Percentiles rank a stretch among this genome's conserved stretches.
Conservation (phyloP, 2,888 invertebrate species). For the Cryptosula pallasiana region DNA sequence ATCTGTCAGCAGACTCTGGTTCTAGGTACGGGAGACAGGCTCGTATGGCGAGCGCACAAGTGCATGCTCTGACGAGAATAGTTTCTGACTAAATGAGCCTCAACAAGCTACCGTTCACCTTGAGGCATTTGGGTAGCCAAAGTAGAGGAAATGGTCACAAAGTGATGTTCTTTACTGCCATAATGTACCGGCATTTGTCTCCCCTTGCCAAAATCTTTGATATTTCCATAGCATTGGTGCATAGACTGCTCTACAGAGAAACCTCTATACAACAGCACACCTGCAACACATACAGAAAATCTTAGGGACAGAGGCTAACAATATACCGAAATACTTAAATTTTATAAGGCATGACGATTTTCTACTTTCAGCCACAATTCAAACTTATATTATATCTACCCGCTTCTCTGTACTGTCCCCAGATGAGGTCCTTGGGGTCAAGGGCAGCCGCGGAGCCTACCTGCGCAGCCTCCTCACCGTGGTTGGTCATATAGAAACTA, state of each 20-base stretch:
- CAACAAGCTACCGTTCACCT: slow-evolving; percentile 56
- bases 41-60: too few relatives aligned
- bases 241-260: slow-evolving; percentile 77
- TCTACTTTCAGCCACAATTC: too few relatives aligned
- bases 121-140: slow-evolving; percentile 96
- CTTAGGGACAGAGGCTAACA: neutral
- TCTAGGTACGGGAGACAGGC: too few relatives aligned
- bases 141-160: slow-evolving; percentile 93
- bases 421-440: slow-evolving; percentile 74
- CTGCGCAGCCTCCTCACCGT: slow-evolving; percentile 93
- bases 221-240: slow-evolving; percentile 95
- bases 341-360: too few relatives aligned
- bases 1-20: too few relatives aligned
- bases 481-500: slow-evolving; percentile 98
- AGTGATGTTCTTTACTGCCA: slow-evolving; percentile 76
- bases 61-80: too few relatives aligned
- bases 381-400: too few relatives aligned
- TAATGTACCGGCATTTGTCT: slow-evolving; percentile 98
- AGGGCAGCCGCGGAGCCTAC: slow-evolving; percentile 92
- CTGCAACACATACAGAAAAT: slow-evolving; percentile 45
- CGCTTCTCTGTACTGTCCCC: slow-evolving; percentile 91
- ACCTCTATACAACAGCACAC: slow-evolving; percentile 86
- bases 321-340: too few relatives aligned
- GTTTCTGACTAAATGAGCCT: too few relatives aligned
- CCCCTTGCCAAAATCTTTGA: slow-evolving; percentile 76